A percentile compares a stretch with the other conserved stretches of the same genome.
These are phyloP conservation scores for Sebastolobus altivelis DNA, from an alignment of 2,797 vertebrate genomes.

Conservation along the genomic window DNA sequence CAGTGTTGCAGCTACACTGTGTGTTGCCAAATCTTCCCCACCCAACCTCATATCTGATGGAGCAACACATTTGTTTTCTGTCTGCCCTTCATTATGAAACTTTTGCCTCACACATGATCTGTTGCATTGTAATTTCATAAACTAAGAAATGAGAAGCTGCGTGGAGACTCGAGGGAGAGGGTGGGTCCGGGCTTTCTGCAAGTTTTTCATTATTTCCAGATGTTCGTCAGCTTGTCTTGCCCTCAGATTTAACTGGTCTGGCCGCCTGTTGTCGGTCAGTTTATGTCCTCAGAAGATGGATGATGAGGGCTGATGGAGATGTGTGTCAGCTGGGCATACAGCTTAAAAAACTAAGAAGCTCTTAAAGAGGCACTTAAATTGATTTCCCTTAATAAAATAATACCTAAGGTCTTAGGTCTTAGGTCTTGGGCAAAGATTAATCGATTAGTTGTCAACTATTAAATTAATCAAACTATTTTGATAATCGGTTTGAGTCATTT, in stretches of 20 bases:
- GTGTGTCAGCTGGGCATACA: slow-evolving; percentile 29
- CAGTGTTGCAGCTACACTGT: not conserved
- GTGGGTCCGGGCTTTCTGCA: slow-evolving; percentile 79
- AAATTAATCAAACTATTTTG: no score
- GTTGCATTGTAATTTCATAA: slow-evolving; percentile 5
- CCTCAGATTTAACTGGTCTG: slow-evolving; percentile 53
- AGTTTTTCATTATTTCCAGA: slow-evolving; percentile 87
- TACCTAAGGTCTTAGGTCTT: not conserved
- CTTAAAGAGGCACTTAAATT: not conserved
- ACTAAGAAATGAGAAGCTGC: not conserved
- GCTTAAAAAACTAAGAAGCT: not conserved
- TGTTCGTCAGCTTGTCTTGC: slow-evolving; percentile 75
- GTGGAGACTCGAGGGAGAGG: slow-evolving; percentile 75
- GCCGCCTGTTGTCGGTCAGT: slow-evolving; percentile 32
- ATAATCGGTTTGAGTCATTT: no score
- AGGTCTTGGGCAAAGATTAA: no score
- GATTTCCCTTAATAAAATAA: not conserved
- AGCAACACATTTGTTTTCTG: slow-evolving; percentile 4
- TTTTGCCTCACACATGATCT: slow-evolving; percentile 19
- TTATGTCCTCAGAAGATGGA: slow-evolving; percentile 15
- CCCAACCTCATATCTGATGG: not conserved
- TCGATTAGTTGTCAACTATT: no score
- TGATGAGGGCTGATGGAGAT: slow-evolving; percentile 22
- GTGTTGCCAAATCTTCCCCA: not conserved
- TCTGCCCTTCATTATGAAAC: slow-evolving; percentile 12